phyloP scores from a whole-genome alignment of 2,797 vertebrate genomes.

The Silurus aristotelis region DNA sequence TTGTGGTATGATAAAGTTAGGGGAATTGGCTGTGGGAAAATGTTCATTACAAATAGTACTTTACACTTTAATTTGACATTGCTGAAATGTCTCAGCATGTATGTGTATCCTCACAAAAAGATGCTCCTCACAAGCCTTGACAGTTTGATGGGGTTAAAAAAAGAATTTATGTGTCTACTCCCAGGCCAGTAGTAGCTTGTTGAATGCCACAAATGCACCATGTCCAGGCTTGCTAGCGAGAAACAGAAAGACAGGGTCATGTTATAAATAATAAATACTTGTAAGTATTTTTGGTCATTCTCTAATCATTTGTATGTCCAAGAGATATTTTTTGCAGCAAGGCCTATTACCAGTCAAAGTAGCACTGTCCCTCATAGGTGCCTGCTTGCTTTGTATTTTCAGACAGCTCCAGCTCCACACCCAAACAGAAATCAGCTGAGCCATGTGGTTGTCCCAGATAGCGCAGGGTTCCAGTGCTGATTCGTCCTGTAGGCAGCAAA shows the following conservation, averaged over 20 bases:
- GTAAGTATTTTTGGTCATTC: background rate
- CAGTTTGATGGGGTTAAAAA: background rate
- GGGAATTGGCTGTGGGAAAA: background rate
- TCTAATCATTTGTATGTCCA: background rate
- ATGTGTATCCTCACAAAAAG: background rate
- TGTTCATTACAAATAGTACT: background rate
- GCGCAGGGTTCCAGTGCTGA: conserved; percentile 72
- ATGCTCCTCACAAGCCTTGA: background rate
- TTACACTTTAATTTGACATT: background rate
- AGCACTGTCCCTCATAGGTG: conserved; percentile 64
- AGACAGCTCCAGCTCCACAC: conserved; percentile 73
- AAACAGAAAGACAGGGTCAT: conserved; percentile 20
- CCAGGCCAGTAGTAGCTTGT: conserved; percentile 78
- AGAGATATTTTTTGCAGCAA: background rate
- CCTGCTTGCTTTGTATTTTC: conserved; percentile 65
- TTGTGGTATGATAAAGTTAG: background rate
- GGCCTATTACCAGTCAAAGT: conserved; percentile 76
- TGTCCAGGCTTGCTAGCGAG: conserved; percentile 69
- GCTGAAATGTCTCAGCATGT: background rate
- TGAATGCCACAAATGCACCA: conserved; percentile 73
- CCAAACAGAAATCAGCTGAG: conserved; percentile 72
- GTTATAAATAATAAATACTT: background rate
- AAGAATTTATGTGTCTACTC: conserved; percentile 59
- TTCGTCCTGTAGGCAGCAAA: conserved; percentile 73
- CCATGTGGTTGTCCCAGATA: conserved; percentile 74